These are phyloP conservation scores for Glaucopsyche alexis DNA, from an alignment of 2,888 invertebrate species.

Conservation along the genomic window DNA sequence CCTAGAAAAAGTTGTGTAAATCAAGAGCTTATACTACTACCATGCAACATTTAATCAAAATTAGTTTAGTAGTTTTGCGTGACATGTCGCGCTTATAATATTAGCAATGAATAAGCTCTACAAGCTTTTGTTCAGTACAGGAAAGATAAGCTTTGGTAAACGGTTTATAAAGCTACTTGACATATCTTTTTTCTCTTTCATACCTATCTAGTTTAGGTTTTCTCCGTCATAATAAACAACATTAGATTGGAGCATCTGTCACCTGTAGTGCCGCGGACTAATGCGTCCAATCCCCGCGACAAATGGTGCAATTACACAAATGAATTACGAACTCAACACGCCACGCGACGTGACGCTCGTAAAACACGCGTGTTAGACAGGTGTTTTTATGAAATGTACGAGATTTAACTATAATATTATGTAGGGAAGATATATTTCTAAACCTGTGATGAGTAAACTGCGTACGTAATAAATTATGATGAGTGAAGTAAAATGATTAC, in stretches of 20 bases:
- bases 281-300: conserved; percentile 59
- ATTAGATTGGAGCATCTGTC: conserved; percentile 25
- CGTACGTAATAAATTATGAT: no score
- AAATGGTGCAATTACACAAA: conserved; percentile 67
- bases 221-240: conserved; percentile 14
- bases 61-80: no score
- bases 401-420: not conserved
- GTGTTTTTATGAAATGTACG: conserved; percentile 24
- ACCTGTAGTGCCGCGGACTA: conserved; percentile 48
- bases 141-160: no score
- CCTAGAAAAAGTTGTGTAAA: no score
- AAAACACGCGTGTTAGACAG: conserved; percentile 18
- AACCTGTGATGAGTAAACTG: no score
- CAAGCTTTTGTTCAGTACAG: no score
- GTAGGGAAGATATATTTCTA: not conserved
- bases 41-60: no score
- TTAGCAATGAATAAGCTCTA: no score
- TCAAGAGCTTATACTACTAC: no score
- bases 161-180: no score
- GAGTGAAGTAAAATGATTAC: not conserved
- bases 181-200: no score
- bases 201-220: not conserved
- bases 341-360: conserved; percentile 32
- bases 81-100: no score
- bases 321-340: conserved; percentile 60